Conservation (phyloP, 1,140 invertebrate species). For the Diprion similis region DNA sequence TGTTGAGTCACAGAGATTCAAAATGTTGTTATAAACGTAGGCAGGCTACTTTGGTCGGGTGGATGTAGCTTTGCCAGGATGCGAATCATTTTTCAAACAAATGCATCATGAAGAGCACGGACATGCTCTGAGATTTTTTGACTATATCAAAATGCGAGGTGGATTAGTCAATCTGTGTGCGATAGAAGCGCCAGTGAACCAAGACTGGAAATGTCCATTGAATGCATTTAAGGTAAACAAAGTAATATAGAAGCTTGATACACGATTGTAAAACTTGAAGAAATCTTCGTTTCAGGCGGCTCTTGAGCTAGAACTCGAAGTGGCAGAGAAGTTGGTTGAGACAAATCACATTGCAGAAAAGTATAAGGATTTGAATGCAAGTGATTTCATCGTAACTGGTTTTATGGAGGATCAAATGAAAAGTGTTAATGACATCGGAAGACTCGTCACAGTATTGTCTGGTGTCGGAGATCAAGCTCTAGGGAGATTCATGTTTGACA, state of each 20-base stretch:
- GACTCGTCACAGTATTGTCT: conserved; percentile 44
- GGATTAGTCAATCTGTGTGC: conserved; percentile 40
- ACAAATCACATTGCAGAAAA: conserved; percentile 40
- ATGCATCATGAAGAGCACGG: conserved; percentile 51
- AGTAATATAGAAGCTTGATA: neutral
- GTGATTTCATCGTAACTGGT: conserved; percentile 48
- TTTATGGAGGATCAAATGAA: conserved; percentile 51
- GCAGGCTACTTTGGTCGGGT: conserved; percentile 50
- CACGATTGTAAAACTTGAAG: conserved; percentile 13
- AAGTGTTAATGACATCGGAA: conserved; percentile 48
- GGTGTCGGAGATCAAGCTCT: conserved; percentile 47
- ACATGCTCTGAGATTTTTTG: conserved; percentile 42
- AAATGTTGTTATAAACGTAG: conserved; percentile 24
- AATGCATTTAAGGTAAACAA: conserved; percentile 46
- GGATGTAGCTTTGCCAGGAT: conserved; percentile 49
- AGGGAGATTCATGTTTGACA: conserved; percentile 49
- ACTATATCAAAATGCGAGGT: conserved; percentile 49
- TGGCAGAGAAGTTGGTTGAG: conserved; percentile 41
- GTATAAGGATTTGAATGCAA: conserved; percentile 43
- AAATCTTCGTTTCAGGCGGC: conserved; percentile 35
- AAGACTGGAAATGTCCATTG: conserved; percentile 53
- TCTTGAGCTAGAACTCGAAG: conserved; percentile 42
- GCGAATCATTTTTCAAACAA: conserved; percentile 49
- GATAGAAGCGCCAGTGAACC: conserved; percentile 37
- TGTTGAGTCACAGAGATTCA: too few species aligned